A percentile compares a stretch with the other conserved stretches of the same genome.
Evolutionary conservation across 2,797 vertebrate species (phyloP).

Genomic region (Pteronotus mesoamericanus): DNA sequence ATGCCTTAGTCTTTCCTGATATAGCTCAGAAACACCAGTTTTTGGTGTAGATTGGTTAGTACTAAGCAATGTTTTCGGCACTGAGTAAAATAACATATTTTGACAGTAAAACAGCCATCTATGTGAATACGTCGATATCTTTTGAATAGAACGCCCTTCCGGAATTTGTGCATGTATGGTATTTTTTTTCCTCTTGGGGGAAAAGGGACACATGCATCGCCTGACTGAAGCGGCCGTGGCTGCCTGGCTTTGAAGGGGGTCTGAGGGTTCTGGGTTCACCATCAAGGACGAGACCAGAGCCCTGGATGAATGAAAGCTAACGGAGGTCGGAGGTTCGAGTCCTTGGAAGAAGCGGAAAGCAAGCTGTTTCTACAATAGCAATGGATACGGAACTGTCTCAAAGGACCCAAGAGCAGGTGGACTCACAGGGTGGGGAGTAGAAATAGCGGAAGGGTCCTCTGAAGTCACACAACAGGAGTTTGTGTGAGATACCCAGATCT

Average conservation of each 20-base stretch:
- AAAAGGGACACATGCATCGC: background rate
- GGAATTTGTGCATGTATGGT: background rate
- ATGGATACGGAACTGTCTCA: rapidly evolving
- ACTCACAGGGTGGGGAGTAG: background rate
- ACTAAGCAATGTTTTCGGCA: background rate
- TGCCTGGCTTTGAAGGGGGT: background rate
- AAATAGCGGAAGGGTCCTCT: background rate
- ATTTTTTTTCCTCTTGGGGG: background rate
- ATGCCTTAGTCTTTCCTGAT: background rate
- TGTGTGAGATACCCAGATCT: rapidly evolving
- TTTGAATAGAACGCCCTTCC: background rate
- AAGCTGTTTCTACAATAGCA: background rate
- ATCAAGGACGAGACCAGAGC: background rate
- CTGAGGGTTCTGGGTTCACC: background rate
- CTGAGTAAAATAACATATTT: background rate
- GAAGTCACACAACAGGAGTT: background rate
- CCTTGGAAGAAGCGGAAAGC: background rate
- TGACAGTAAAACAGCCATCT: background rate
- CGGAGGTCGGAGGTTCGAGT: background rate
- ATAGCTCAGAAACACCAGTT: background rate
- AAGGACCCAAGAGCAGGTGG: background rate
- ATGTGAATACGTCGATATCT: background rate
- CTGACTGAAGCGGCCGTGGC: background rate
- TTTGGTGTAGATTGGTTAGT: background rate
- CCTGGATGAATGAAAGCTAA: background rate